Evolutionary conservation across 2,888 invertebrate genomes (phyloP).

Genomic region (Eudasyphora cyanicolor): DNA sequence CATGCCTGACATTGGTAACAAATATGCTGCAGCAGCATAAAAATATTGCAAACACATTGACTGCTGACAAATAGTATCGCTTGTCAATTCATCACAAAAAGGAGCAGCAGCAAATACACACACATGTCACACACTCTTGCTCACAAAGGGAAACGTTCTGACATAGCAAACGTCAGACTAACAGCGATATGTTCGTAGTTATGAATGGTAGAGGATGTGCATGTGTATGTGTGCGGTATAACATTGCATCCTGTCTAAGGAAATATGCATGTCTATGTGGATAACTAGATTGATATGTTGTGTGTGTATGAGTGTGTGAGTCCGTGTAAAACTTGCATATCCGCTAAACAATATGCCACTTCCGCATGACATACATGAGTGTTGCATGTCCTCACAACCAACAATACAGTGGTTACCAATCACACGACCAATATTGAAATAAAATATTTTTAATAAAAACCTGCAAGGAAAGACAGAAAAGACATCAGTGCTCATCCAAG

Average conservation of each 20-base stretch:
- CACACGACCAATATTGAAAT: too few species aligned
- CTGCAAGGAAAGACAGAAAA: too few species aligned
- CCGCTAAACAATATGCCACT: conserved; percentile 72
- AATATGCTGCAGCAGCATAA: conserved; percentile 67
- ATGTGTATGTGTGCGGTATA: conserved; percentile 30
- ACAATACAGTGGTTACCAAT: not conserved
- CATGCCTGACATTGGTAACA: conserved; percentile 64
- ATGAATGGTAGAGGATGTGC: too few species aligned
- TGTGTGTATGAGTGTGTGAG: conserved; percentile 64
- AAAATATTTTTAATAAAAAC: too few species aligned
- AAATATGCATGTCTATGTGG: conserved; percentile 50
- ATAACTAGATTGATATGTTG: conserved; percentile 56
- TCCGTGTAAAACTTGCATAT: conserved; percentile 71
- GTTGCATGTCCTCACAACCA: not conserved
- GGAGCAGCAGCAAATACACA: conserved; percentile 63
- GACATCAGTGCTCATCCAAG: too few species aligned
- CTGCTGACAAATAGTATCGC: conserved; percentile 80
- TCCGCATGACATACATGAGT: conserved; percentile 37
- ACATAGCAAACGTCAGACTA: not conserved
- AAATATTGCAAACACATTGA: conserved; percentile 79
- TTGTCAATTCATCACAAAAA: conserved; percentile 79
- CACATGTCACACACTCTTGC: too few species aligned
- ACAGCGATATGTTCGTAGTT: conserved; percentile 1
- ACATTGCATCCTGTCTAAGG: conserved; percentile 46
- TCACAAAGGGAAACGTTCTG: not conserved